phyloP scores from a whole-genome alignment of 2,797 vertebrate species.

The Syngnathus acus region DNA sequence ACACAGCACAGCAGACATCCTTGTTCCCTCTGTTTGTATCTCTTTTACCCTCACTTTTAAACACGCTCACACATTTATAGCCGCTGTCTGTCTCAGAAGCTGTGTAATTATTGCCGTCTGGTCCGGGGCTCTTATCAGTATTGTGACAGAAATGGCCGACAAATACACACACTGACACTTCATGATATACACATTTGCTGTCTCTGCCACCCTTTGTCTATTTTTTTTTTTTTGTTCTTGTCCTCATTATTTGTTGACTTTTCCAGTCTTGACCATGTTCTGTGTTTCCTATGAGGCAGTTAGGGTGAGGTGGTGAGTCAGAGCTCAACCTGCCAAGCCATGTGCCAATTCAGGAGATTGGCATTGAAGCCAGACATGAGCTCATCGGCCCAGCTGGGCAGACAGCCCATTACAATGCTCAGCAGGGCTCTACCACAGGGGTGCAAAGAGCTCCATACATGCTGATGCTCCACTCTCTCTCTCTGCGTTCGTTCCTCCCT shows the following conservation, averaged over 20 bases:
- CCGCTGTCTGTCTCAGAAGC: conserved; percentile 35
- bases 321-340: conserved; percentile 59
- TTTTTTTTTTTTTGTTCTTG: conserved; percentile 8
- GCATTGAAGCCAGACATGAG: conserved; percentile 99
- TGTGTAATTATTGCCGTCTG: conserved; percentile 56
- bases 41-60: conserved; percentile 17
- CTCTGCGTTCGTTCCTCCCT: neutral
- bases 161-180: conserved; percentile 15
- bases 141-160: conserved; percentile 39
- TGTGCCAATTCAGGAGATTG: conserved; percentile 88
- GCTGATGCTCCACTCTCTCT: conserved; percentile 79
- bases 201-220: conserved; percentile 4
- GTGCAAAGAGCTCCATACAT: conserved; percentile 87
- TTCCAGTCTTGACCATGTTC: conserved; percentile 10
- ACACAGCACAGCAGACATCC: conserved; percentile 1
- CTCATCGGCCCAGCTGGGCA: conserved; percentile 91
- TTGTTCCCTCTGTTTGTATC: conserved; percentile 10
- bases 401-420: conserved; percentile 93
- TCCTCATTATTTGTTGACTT: neutral
- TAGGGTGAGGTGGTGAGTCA: conserved; percentile 20
- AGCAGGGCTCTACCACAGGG: conserved; percentile 83
- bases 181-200: conserved; percentile 18
- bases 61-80: conserved; percentile 36
- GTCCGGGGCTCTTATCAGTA: conserved; percentile 46
- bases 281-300: conserved; percentile 28